These are phyloP conservation scores for Latrodectus hesperus DNA, from an alignment of 2,888 invertebrate species.

Conservation along the genomic window DNA sequence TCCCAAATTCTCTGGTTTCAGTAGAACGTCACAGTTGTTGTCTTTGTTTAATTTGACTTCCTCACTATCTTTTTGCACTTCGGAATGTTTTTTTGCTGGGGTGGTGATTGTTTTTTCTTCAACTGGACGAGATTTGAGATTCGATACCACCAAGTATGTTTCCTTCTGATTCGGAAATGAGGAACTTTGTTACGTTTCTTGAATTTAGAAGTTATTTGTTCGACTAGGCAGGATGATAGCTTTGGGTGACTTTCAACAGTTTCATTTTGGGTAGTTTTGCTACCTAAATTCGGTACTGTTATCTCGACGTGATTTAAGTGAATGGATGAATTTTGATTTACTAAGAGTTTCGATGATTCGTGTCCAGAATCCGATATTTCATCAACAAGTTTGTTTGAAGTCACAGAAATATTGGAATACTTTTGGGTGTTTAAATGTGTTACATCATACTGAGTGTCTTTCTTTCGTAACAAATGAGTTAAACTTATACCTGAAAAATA, in stretches of 20 bases:
- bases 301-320: constrained; percentile 35
- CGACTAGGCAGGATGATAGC: constrained; percentile 1
- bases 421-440: constrained; percentile 28
- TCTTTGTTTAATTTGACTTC: neutral
- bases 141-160: constrained; percentile 40
- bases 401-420: constrained; percentile 30
- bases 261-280: neutral
- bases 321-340: constrained; percentile 27
- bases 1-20: constrained; percentile 35
- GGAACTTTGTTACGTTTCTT: constrained; percentile 35
- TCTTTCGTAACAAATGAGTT: constrained; percentile 37
- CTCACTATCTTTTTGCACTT: constrained; percentile 2
- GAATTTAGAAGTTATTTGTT: constrained; percentile 48
- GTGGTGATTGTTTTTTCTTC: neutral
- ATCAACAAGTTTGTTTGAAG: constrained; percentile 16
- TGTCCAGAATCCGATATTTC: neutral
- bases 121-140: constrained; percentile 44
- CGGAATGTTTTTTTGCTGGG: constrained; percentile 15
- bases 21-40: constrained; percentile 28
- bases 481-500: constrained; percentile 40
- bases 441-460: constrained; percentile 26
- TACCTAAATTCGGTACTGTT: neutral
- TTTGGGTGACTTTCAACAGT: neutral
- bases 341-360: constrained; percentile 3
- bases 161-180: constrained; percentile 19